Conservation (phyloP, 1,140 invertebrate species). For the Gerris buenoi region DNA sequence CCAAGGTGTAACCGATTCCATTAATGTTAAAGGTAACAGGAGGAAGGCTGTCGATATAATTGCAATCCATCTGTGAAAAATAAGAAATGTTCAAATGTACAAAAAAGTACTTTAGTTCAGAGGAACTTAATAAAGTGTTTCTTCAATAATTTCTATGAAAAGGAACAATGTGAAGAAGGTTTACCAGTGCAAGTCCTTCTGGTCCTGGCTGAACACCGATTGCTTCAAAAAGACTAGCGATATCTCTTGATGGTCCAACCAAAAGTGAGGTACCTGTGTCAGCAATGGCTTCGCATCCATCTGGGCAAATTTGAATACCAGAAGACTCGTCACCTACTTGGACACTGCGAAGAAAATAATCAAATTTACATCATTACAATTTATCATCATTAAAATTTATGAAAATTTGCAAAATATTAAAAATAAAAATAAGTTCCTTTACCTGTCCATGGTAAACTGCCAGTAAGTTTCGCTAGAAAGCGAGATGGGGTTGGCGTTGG, state of each 20-base stretch:
- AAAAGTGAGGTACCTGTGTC: slow-evolving; percentile 62
- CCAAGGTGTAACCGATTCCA: slow-evolving; percentile 1
- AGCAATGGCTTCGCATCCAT: slow-evolving; percentile 46
- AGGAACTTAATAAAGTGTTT: too few relatives aligned
- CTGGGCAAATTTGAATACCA: slow-evolving; percentile 27
- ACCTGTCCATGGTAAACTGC: slow-evolving; percentile 9
- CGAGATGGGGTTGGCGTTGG: neutral
- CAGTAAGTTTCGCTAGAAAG: slow-evolving; percentile 5
- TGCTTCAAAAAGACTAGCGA: slow-evolving; percentile 21
- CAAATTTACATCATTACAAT: too few relatives aligned
- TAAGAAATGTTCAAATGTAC: too few relatives aligned
- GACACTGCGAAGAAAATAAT: too few relatives aligned
- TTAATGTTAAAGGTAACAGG: slow-evolving; percentile 4
- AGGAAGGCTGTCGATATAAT: neutral
- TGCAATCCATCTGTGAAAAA: slow-evolving; percentile 7
- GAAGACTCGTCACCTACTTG: too few relatives aligned
- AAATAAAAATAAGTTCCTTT: neutral
- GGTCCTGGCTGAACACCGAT: neutral
- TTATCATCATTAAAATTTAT: too few relatives aligned
- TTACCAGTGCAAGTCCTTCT: neutral
- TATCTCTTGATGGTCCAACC: slow-evolving; percentile 43
- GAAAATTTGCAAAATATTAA: too few relatives aligned
- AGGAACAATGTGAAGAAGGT: neutral
- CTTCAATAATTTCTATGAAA: too few relatives aligned
- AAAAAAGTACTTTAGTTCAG: too few relatives aligned